phyloP scores from a whole-genome alignment of 2,113 vertebrate species.

The Ginglymostoma cirratum region DNA sequence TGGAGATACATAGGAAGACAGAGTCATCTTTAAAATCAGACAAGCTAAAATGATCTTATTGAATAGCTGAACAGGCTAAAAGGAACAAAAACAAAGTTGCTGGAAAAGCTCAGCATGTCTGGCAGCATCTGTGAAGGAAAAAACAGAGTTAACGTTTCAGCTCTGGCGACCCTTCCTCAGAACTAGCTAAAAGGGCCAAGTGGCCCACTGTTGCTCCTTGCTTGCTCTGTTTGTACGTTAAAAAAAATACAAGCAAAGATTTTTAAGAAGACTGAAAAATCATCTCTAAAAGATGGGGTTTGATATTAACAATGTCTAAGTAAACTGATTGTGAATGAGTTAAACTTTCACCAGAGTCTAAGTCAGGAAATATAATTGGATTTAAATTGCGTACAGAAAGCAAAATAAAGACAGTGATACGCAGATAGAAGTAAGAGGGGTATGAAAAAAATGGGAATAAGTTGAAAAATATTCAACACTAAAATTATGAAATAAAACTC shows the following conservation, averaged over 20 bases:
- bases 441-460: neutral
- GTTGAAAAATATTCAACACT: neutral
- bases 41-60: too few relatives aligned
- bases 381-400: neutral
- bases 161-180: too few relatives aligned
- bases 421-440: neutral
- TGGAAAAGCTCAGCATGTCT: too few relatives aligned
- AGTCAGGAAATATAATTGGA: neutral
- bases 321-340: neutral
- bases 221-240: too few relatives aligned
- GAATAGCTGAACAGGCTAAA: too few relatives aligned
- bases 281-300: neutral
- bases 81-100: too few relatives aligned
- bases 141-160: too few relatives aligned
- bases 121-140: too few relatives aligned
- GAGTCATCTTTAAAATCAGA: too few relatives aligned
- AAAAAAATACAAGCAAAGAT: neutral
- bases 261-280: neutral
- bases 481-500: neutral
- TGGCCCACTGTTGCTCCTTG: too few relatives aligned
- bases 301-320: neutral
- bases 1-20: too few relatives aligned
- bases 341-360: neutral
- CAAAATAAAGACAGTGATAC: neutral
- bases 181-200: too few relatives aligned